Evolutionary conservation across 2,888 invertebrate species (phyloP).

Genomic region (Eurytoma adleriae): DNA sequence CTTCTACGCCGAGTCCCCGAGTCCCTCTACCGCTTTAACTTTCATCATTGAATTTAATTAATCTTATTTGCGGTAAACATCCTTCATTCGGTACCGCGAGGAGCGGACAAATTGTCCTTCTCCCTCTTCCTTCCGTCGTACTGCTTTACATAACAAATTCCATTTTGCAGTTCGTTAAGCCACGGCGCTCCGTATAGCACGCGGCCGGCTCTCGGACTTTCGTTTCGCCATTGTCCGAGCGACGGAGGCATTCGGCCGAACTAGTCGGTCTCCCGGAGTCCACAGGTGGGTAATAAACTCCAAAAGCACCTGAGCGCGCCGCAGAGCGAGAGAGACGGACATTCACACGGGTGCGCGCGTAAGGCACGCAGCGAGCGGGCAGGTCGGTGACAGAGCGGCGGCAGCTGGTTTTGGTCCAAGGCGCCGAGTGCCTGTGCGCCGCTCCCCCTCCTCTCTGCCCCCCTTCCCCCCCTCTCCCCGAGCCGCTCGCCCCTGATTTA

Average conservation of each 20-base stretch:
- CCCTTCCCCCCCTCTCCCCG: background rate
- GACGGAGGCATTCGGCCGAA: too few species aligned
- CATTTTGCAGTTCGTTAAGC: too few species aligned
- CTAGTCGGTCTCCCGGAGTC: too few species aligned
- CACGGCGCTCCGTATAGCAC: too few species aligned
- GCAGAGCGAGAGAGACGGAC: conserved; percentile 21
- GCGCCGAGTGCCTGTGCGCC: conserved; percentile 15
- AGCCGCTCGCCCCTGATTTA: conserved; percentile 69
- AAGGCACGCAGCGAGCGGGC: conserved; percentile 32
- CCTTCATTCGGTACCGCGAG: too few species aligned
- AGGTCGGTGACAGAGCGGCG: conserved; percentile 64
- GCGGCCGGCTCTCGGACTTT: too few species aligned
- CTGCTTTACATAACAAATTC: too few species aligned
- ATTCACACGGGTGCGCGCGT: conserved; percentile 27
- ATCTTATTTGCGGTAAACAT: too few species aligned
- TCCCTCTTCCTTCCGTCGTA: too few species aligned
- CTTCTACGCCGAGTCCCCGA: background rate
- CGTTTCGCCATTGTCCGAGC: too few species aligned
- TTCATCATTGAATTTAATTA: too few species aligned
- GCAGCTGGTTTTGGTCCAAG: conserved; percentile 67
- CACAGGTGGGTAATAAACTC: background rate
- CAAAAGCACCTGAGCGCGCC: conserved; percentile 15
- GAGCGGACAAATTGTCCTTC: too few species aligned
- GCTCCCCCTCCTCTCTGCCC: background rate
- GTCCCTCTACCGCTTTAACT: background rate